These are phyloP conservation scores for Anagrus nilaparvatae DNA, from an alignment of 1,140 invertebrate genomes.

Conservation along the genomic window DNA sequence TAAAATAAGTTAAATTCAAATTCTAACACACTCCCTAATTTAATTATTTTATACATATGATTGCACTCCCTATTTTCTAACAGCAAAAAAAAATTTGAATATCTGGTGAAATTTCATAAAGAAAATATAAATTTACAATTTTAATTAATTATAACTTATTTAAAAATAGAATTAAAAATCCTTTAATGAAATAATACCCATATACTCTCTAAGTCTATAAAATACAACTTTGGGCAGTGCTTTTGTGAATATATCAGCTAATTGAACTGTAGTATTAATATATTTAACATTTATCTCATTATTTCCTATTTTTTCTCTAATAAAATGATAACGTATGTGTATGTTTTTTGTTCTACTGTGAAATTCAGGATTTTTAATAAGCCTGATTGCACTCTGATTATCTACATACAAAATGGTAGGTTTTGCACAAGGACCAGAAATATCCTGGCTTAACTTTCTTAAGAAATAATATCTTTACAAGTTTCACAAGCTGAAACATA, in stretches of 20 bases:
- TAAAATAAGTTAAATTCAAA: too few relatives aligned
- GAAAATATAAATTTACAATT: too few relatives aligned
- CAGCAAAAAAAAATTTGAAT: too few relatives aligned
- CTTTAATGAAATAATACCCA: too few relatives aligned
- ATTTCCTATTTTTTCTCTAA: constrained; percentile 20
- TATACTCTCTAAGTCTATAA: not conserved
- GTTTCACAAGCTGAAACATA: too few relatives aligned
- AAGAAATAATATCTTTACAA: constrained; percentile 7
- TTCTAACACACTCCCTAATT: too few relatives aligned
- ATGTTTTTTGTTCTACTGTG: constrained; percentile 24
- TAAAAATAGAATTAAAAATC: too few relatives aligned
- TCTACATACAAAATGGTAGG: constrained; percentile 16
- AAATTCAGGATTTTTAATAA: constrained; percentile 19
- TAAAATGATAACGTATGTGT: constrained; percentile 22
- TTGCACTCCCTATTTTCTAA: too few relatives aligned
- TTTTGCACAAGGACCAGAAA: too few relatives aligned
- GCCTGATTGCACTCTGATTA: constrained; percentile 19
- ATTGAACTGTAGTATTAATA: constrained; percentile 5
- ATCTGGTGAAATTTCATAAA: too few relatives aligned
- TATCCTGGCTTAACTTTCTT: constrained; percentile 9
- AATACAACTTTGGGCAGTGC: constrained; percentile 5
- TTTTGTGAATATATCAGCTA: constrained; percentile 19
- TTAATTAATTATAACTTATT: too few relatives aligned
- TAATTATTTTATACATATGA: too few relatives aligned
- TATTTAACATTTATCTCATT: constrained; percentile 11